Evolutionary conservation across 2,113 vertebrate genomes (phyloP), one percentile per base, ranked within the genome.

Genomic region (Arothron firmamentum): DNA sequence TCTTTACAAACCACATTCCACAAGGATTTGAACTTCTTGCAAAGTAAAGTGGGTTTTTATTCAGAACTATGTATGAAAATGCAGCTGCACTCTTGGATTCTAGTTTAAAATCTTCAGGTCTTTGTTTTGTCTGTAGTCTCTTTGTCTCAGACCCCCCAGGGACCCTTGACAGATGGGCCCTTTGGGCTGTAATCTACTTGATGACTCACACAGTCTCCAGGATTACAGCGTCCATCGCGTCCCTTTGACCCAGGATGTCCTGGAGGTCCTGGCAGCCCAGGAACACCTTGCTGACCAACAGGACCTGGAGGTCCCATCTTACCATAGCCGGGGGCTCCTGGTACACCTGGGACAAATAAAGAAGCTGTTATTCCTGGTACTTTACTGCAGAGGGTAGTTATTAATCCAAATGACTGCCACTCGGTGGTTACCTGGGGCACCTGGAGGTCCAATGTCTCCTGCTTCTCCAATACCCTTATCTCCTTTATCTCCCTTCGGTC

Each of bases 261-360:
- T 0, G 92, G 89, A 1, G 93, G 82, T 0, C 96, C 96, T 0
- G 94, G 92, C 45, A 99, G 85, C 0, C 96, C 96, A 0, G 96
- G 96, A 62, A 98, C 94, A 20, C 96, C 96, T 83, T 99, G 96
- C 70, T 98, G 96, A 34, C 96, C 96, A 68, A 93, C 91, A 0
- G 95, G 73, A 43, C 96, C 96, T 0, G 95, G 92, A 4, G 94
- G 84, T 0, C 96, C 96, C 82, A 93, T 92, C 83, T 99, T 99
- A 45, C 96, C 93, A 0, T 98, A 98, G 25, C 96, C 96, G 2
- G 91, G 95, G 21, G 93, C 88, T 1, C 96, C 96, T 5, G 96
- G 95, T 38, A 94, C 74, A 80, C 96, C 96, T 98, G 71, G 15
- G 50, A 60, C 19, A 52, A 63, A 47, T 6, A 47, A n/a, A 47